Base-by-base conservation (phyloP, 1,140 invertebrate species). In the Vanessa tameamea region DNA sequence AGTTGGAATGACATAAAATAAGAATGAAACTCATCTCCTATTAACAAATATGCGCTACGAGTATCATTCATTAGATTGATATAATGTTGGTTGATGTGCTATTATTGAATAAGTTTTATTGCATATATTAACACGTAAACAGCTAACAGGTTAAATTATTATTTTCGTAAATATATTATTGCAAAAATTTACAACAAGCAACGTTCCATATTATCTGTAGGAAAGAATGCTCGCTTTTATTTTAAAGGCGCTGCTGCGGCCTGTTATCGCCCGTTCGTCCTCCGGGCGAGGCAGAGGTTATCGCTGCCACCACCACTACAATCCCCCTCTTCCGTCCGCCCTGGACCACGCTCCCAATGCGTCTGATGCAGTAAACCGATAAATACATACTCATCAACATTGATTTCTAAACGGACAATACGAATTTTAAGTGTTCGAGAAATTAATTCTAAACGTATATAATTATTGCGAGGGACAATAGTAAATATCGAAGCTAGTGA, bases 261-360 rank as follows among this genome's bases (percentile, higher is more conserved):
- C 81, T 81, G 57, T 88, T 90, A 90, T 90, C 88, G 68, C 53
- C 31, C 69, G 73, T 78, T 67, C 80, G 86, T 88, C 87, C 86
- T 87, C 87, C 81, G 83, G 71, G 79, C 73, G 80, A 74, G 81
- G 77, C 87, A 84, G 77, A 87, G 88, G 88, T 91, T 91, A 91
- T 91, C 89, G 64, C 64, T 77, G 68, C 77, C 82, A 78, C 79
- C 79, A 82, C 82, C 63, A 82, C 80, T 61, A 26, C 14, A 67
- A 74, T 78, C 79, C 75, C 86, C 83, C 82, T 80, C 84, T 82
- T 78, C 82, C 79, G 74, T 75, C 82, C 87, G 80, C 74, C 83
- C 79, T 81, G 78, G 72, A 79, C 66, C 82, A 78, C 72, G 74
- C 78, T 76, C 57, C 76, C 69, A 75, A n/a, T 15, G 57, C 57